phyloP scores from a whole-genome alignment of 1,140 invertebrate species.

The Habropoda laboriosa region DNA sequence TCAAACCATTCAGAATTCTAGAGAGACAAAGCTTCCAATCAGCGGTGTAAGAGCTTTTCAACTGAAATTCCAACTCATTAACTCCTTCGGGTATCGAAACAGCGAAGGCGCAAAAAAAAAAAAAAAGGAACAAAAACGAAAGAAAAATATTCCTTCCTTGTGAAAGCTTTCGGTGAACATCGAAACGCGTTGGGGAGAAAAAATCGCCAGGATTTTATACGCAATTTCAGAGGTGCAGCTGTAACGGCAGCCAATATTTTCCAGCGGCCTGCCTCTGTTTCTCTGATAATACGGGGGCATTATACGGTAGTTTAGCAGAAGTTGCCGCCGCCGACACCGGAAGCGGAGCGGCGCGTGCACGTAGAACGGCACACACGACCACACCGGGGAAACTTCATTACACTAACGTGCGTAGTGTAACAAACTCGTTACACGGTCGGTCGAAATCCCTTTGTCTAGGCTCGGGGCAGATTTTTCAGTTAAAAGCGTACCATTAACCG shows the following conservation, averaged over 20 bases:
- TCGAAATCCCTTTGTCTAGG: slow-evolving; percentile 8
- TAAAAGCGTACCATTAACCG: slow-evolving; percentile 5
- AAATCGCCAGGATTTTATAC: neutral
- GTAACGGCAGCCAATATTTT: neutral
- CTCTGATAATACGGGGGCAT: slow-evolving; percentile 2
- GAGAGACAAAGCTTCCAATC: no score
- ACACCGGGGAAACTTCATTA: slow-evolving; percentile 25
- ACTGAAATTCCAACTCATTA: no score
- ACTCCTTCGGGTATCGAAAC: no score
- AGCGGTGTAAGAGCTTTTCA: no score
- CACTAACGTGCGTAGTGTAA: slow-evolving; percentile 25
- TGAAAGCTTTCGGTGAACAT: neutral
- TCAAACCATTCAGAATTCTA: no score
- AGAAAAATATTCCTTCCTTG: no score
- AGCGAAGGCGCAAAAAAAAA: no score
- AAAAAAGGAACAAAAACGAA: no score
- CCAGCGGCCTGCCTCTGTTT: neutral
- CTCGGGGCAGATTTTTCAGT: slow-evolving; percentile 17
- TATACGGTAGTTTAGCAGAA: slow-evolving; percentile 28
- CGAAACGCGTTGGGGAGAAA: neutral
- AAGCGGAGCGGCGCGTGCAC: neutral
- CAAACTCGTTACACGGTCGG: slow-evolving; percentile 37
- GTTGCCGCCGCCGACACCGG: neutral
- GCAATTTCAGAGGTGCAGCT: no score
- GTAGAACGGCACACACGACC: neutral